Base-by-base conservation (phyloP, 2,888 invertebrate species). In the Crematogaster levior region DNA sequence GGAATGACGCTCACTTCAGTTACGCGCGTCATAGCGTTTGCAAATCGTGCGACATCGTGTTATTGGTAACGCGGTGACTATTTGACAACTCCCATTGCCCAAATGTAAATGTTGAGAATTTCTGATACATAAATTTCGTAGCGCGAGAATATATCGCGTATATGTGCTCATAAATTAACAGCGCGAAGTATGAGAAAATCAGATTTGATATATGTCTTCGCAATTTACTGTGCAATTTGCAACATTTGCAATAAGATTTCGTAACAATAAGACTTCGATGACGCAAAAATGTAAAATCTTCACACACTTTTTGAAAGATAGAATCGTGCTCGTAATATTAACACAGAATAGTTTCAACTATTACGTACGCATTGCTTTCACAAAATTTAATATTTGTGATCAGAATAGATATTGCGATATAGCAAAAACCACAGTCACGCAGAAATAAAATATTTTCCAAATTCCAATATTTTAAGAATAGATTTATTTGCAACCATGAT, bases 101-200 rank as follows among this genome's bases (percentile, higher is more conserved):
- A 74, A 63, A 63, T 68, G 77, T 30, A 77, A 68, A 68, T 77
- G 66, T 21, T 21, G 77, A 66, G 27, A 65, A 40, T 53, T 68
- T 66, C 53, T 63, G 15, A 63, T 63, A 63, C 30, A 40, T 15
- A 58, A 58, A 63, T 40, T 40, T 40, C 3, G 15, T 21, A 7
- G 4, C 6, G 18, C 27, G 24, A 37, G 24, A 21, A n/a, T 37
- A 37, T 53, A 63, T 75, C 37, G 15, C 15, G 15, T 30, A 18
- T 18, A 1, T 60, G 43, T 24, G n/a, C n/a, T 75, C 27, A 37
- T n/a, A 37, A 53, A 75, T 53, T 40, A 27, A 15, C 51, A 18
- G 15, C 4, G 40, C 24, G 6, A n/a, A 15, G 15, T 7, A 21
- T 21, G 21, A 10, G 15, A 68, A 66, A 51, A 37, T 3, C 21